Base-by-base conservation (phyloP, 2,888 invertebrate species). In the Hypena proboscidalis region DNA sequence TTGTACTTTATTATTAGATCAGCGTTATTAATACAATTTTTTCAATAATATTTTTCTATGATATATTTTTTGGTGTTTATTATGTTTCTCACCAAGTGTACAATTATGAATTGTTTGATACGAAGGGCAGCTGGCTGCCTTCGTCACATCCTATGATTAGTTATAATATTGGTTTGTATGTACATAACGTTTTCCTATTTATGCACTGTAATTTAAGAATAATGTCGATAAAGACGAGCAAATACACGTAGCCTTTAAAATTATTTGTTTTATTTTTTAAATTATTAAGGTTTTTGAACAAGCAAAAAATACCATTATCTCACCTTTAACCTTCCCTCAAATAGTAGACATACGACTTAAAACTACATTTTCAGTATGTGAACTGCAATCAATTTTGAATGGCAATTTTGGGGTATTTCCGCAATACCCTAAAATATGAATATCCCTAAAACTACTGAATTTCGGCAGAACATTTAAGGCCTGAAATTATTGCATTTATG, bases 171-270 rank as follows among this genome's bases (percentile, higher is more conserved):
- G 41, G 47, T 54, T 52, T 53, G 62, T 64, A 70, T 86, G 84
- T 88, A 88, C 82, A 89, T 87, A 86, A 80, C 68, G 73, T 73
- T 83, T 83, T 80, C 80, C 83, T 87, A 87, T 89, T 89, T 88
- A 89, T 89, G 88, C 88, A 88, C 88, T 68, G 58, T 78, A 80
- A 65, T 78, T 80, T 81, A 77, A 74, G 55, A 67, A 72, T 74
- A 69, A 68, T 73, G 68, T 80, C 74, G 71, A 70, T 77, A 59
- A 74, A 76, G 65, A 70, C 75, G 67, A 77, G 70, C 70, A 78
- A 85, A 84, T 80, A 85, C 79, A 85, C 75, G 68, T 71, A 77
- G 71, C 67, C 70, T 70, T 61, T 68, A 67, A 67, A 68, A 67
- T 55, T 43, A 52, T 49, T 69, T 36, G 74, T 81, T 79, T 82